Conservation (phyloP, 2,113 vertebrate genomes). For the Baryphthengus martii region DNA sequence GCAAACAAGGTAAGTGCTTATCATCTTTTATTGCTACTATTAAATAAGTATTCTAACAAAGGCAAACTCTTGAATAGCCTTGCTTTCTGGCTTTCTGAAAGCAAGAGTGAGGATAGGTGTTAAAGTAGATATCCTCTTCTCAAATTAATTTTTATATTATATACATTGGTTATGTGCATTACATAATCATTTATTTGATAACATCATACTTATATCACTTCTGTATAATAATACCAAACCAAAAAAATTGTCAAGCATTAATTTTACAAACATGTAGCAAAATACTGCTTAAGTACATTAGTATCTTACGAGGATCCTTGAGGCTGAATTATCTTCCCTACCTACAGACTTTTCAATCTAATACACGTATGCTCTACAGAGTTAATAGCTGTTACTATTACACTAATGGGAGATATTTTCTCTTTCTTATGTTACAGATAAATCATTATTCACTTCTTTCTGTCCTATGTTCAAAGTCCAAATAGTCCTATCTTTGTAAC, state of each 20-base stretch:
- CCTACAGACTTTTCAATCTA: not conserved
- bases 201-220: not conserved
- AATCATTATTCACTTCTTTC: not conserved
- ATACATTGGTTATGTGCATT: not conserved
- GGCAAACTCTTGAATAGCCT: not conserved
- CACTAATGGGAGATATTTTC: conserved; percentile 17
- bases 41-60: not conserved
- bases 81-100: not conserved
- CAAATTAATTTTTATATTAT: not conserved
- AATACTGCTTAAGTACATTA: not conserved
- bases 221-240: not conserved
- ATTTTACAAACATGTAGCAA: not conserved
- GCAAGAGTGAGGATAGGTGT: not conserved
- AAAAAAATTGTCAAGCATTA: not conserved
- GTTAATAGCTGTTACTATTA: conserved; percentile 5
- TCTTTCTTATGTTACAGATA: conserved; percentile 2
- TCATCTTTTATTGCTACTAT: not conserved
- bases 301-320: not conserved
- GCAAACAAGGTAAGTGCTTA: not conserved
- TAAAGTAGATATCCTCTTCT: not conserved
- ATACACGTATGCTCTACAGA: not conserved
- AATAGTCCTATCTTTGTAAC: not conserved
- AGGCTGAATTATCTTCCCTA: conserved; percentile 18
- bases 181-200: not conserved
- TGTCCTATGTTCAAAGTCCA: not conserved